Percentiles rank a stretch among this genome's conserved stretches.
Evolutionary conservation across 2,888 invertebrate species (phyloP).

Genomic region (Himalopsyche kuldschensis): DNA sequence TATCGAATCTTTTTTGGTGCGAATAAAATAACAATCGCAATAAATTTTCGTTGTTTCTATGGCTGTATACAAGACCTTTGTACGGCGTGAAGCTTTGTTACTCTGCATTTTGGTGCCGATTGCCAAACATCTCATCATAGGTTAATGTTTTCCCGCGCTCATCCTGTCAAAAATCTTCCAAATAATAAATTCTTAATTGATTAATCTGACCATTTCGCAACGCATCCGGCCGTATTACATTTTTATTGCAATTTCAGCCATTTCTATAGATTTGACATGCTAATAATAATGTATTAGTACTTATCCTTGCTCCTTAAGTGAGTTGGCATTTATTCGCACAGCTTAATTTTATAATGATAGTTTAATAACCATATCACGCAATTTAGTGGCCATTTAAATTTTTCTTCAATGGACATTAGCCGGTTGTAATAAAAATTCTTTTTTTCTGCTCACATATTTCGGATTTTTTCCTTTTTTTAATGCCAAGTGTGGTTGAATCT

Average conservation of each 20-base stretch:
- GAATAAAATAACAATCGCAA: too few species aligned
- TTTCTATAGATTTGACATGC: background rate
- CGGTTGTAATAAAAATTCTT: too few species aligned
- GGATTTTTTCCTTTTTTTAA: too few species aligned
- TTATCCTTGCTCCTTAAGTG: background rate
- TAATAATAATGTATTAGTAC: background rate
- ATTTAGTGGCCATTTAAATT: background rate
- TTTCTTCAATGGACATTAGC: background rate
- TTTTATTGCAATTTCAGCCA: background rate
- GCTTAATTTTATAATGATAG: background rate
- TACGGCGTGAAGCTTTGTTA: background rate
- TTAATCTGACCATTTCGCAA: background rate
- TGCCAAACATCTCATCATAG: conserved; percentile 13
- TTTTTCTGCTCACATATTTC: too few species aligned
- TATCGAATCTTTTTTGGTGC: too few species aligned
- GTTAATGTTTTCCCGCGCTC: conserved; percentile 20
- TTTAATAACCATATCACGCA: background rate
- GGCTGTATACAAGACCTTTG: background rate
- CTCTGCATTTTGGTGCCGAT: background rate
- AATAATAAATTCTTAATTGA: background rate
- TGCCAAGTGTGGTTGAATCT: too few species aligned
- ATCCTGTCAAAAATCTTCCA: background rate
- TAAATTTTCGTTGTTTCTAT: background rate
- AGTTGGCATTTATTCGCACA: background rate
- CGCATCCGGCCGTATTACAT: background rate